These are phyloP conservation scores for Zonitis immaculata DNA, from an alignment of 2,888 invertebrate species.

Conservation along the genomic window DNA sequence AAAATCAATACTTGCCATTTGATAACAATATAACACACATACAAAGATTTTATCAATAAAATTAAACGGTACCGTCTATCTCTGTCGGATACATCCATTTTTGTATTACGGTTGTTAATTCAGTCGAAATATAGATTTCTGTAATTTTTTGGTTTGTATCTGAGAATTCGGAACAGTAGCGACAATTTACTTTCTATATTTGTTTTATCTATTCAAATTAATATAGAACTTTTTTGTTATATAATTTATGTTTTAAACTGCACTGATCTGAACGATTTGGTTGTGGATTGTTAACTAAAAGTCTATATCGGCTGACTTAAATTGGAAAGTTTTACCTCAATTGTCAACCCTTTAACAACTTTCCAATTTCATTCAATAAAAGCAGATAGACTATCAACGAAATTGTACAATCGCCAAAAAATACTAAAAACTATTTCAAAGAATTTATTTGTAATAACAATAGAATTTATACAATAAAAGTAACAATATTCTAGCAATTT, in stretches of 20 bases:
- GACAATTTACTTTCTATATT: too few species aligned
- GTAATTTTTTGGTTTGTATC: conserved; percentile 11
- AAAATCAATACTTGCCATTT: conserved; percentile 33
- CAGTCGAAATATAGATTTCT: conserved; percentile 8
- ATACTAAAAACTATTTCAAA: too few species aligned
- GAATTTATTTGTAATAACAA: too few species aligned
- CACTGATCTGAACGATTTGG: too few species aligned
- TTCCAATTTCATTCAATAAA: conserved; percentile 4
- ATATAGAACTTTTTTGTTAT: too few species aligned
- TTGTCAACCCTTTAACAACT: conserved; percentile 8
- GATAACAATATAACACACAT: conserved; percentile 4
- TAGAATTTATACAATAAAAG: too few species aligned
- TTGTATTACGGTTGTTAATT: conserved; percentile 1
- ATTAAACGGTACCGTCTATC: not conserved
- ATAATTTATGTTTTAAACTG: too few species aligned
- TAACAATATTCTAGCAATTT: too few species aligned
- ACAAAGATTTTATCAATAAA: not conserved
- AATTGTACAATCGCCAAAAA: too few species aligned
- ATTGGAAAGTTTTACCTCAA: conserved; percentile 6
- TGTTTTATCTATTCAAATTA: too few species aligned
- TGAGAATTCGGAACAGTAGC: not conserved
- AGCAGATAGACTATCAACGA: not conserved
- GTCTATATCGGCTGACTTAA: not conserved
- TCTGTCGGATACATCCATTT: not conserved
- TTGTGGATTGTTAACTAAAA: too few species aligned